Evolutionary conservation across 2,797 vertebrate genomes (phyloP).

Genomic region (Enteromius unitaeniatus): DNA sequence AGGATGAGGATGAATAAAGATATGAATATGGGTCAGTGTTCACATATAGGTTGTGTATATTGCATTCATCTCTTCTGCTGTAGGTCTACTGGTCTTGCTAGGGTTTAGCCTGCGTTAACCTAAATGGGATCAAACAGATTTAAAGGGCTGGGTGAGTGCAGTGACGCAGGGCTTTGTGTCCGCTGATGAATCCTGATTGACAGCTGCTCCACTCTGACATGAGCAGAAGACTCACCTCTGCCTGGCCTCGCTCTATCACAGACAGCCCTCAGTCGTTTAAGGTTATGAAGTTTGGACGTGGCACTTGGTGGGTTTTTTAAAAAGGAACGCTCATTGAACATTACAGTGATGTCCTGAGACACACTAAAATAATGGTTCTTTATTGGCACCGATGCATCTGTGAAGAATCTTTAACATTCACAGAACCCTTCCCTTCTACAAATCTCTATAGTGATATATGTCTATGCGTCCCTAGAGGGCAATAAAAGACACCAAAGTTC

Average conservation of each 20-base stretch:
- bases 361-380: not conserved
- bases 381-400: not conserved
- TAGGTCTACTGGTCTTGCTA: slow-evolving; percentile 9
- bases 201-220: slow-evolving; percentile 67
- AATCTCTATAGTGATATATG: not conserved
- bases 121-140: slow-evolving; percentile 83
- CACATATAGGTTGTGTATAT: not conserved
- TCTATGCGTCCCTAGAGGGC: slow-evolving; percentile 72
- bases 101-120: slow-evolving; percentile 67
- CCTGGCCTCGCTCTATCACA: slow-evolving; percentile 23
- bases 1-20: not conserved
- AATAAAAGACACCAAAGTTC: slow-evolving; percentile 56
- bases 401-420: not conserved
- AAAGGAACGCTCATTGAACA: not conserved
- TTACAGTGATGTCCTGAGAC: not conserved
- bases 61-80: slow-evolving; percentile 9
- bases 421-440: not conserved
- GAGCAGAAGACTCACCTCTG: slow-evolving; percentile 52
- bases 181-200: slow-evolving; percentile 71
- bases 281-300: not conserved
- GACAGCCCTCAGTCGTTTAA: not conserved
- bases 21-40: slow-evolving; percentile 4
- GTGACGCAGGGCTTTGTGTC: slow-evolving; percentile 77
- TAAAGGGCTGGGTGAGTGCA: slow-evolving; percentile 73
- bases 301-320: not conserved